phyloP scores from a whole-genome alignment of 2,113 vertebrate genomes.

The Promerops cafer region DNA sequence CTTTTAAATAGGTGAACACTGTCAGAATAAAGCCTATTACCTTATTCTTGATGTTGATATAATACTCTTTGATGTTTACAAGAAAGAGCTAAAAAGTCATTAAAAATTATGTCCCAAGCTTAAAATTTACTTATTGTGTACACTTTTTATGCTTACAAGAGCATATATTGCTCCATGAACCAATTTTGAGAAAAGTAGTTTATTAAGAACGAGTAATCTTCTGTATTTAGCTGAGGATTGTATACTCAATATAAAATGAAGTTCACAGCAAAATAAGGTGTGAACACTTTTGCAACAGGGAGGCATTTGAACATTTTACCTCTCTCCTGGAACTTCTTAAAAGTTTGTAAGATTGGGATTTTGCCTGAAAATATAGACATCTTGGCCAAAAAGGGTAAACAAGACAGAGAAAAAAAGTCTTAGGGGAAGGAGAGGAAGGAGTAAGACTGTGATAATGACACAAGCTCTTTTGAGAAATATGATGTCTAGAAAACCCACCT shows the following conservation, averaged over 20 bases:
- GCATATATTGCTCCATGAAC: not conserved
- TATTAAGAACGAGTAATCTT: not conserved
- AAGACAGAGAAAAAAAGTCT: not conserved
- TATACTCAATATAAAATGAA: not conserved
- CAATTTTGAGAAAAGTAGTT: not conserved
- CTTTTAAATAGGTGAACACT: not conserved
- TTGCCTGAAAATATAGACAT: not conserved
- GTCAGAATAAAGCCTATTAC: not conserved
- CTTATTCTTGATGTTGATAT: not conserved
- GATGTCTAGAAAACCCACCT: not conserved
- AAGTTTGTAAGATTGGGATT: not conserved
- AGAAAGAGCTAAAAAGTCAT: not conserved
- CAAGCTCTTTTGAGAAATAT: accelerated
- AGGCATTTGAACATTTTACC: not conserved
- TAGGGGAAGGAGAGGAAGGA: not conserved
- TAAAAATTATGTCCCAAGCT: not conserved
- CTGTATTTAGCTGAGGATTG: not conserved
- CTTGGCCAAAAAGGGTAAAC: not conserved
- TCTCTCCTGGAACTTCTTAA: not conserved
- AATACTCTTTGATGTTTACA: not conserved
- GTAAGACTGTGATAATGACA: not conserved
- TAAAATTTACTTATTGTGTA: not conserved
- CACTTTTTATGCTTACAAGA: not conserved
- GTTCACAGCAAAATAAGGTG: not conserved
- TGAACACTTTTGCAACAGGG: not conserved